These are phyloP conservation scores for Neosalanx taihuensis DNA, from an alignment of 2,797 vertebrate species.

Conservation along the genomic window DNA sequence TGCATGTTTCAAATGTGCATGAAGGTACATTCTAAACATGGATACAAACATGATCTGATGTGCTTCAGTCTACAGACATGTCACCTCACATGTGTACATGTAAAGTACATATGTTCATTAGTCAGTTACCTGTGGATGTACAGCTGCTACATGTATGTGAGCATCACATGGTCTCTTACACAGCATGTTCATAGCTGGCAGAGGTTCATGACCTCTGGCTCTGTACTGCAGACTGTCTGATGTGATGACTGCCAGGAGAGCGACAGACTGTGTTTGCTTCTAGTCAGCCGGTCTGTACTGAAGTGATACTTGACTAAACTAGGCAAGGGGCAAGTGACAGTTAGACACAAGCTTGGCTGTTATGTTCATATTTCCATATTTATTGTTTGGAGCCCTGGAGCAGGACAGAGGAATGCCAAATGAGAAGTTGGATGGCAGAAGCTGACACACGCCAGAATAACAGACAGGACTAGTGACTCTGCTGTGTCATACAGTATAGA, in stretches of 20 bases:
- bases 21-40: too few relatives aligned
- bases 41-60: too few relatives aligned
- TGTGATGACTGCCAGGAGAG: constrained; percentile 54
- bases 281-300: constrained; percentile 65
- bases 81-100: too few relatives aligned
- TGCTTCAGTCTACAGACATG: too few relatives aligned
- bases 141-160: too few relatives aligned
- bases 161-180: too few relatives aligned
- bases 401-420: constrained; percentile 75
- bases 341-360: constrained; percentile 68
- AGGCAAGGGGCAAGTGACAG: constrained; percentile 64
- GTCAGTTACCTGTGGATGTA: neutral
- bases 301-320: constrained; percentile 74
- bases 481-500: too few relatives aligned
- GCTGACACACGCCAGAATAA: too few relatives aligned
- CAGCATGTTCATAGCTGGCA: neutral
- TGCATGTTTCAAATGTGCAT: too few relatives aligned
- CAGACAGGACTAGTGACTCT: too few relatives aligned
- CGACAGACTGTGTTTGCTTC: constrained; percentile 55
- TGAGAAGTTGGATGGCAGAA: constrained; percentile 58
- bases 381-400: constrained; percentile 75
- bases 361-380: constrained; percentile 77
- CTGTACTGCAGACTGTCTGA: constrained; percentile 18
- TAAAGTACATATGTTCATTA: neutral
- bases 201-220: neutral